Base-by-base conservation (phyloP, 2,113 vertebrate genomes). In the Eptesicus fuscus region DNA sequence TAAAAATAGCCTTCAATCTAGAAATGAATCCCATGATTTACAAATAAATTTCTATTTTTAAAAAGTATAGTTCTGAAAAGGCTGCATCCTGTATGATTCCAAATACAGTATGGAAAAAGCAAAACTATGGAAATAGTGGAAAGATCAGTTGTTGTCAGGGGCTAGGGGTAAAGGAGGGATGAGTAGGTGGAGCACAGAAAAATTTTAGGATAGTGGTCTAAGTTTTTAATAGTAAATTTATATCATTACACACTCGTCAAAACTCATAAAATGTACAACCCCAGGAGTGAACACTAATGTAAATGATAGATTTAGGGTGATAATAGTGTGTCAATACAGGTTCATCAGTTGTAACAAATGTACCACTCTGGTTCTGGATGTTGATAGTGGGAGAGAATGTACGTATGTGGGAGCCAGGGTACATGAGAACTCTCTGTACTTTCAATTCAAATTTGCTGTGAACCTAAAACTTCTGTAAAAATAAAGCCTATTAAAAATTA, bases 31-130 rank as follows among this genome's bases (percentile, higher is more conserved):
- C 6, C 51, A 47, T 84, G 10, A 83, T 78, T 95, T 96, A 28
- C 23, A 95, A 89, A n/a, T 53, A 77, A 84, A 73, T 91, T 93
- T 85, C 11, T 76, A 18, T 90, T 95, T 93, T 63, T 28, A 30
- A 67, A 83, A 74, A 80, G 25, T 71, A 56, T 93, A 93, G 87
- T 67, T 56, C 53, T 95, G 40, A 83, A 90, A 95, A 71, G 32
- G 7, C n/a, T 84, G 32, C 1, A 47, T 73, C 67, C 35, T 53
- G 0, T 28, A 37, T 94, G 20, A 71, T 93, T 53, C 25, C 14
- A 71, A 61, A 4, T 61, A 32, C 10, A 40, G 18, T n/a, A 44
- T 51, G 4, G 25, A 42, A 84, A 95, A 82, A 28, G 28, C 10
- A 76, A 88, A 77, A 79, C n/a, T 59, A 16, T 44, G 10, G 25